Conservation (phyloP, 2,113 vertebrate species). For the Hydrolagus affinis region DNA sequence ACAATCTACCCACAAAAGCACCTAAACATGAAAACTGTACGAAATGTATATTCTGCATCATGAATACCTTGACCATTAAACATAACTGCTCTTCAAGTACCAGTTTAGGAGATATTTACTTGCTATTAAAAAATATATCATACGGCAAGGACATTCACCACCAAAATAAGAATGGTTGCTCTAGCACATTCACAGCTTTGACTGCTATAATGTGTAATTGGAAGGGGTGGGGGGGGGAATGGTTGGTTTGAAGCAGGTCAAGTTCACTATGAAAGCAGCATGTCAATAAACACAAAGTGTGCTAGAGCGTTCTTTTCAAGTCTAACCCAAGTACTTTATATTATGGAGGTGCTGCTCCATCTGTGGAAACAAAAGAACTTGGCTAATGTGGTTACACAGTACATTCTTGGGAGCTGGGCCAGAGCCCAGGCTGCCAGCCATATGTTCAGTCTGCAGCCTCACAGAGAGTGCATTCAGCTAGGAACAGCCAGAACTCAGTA, state of each 20-base stretch:
- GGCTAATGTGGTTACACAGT: conserved; percentile 59
- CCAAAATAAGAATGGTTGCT: conserved; percentile 63
- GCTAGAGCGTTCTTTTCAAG: conserved; percentile 66
- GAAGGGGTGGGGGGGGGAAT: conserved; percentile 49
- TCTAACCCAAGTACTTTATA: conserved; percentile 55
- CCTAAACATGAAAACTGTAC: conserved; percentile 19
- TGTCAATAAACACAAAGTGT: conserved; percentile 68
- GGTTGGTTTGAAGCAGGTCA: conserved; percentile 72
- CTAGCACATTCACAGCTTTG: conserved; percentile 74
- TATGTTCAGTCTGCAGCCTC: conserved; percentile 49
- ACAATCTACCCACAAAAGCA: conserved; percentile 17
- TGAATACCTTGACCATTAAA: conserved; percentile 28
- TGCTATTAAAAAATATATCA: conserved; percentile 57
- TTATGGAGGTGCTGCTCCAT: conserved; percentile 50
- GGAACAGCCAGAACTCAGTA: conserved; percentile 70
- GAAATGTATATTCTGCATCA: conserved; percentile 18
- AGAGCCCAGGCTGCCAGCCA: conserved; percentile 53
- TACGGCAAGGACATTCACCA: conserved; percentile 61
- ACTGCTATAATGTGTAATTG: conserved; percentile 69
- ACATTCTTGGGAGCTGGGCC: conserved; percentile 57
- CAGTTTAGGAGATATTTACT: conserved; percentile 53
- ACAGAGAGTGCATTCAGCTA: conserved; percentile 52
- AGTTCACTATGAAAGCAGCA: conserved; percentile 75
- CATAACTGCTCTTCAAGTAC: conserved; percentile 58
- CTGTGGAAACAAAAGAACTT: conserved; percentile 52